These are phyloP conservation scores for Nycticebus coucang DNA, from an alignment of 2,113 vertebrate species.

Conservation along the genomic window DNA sequence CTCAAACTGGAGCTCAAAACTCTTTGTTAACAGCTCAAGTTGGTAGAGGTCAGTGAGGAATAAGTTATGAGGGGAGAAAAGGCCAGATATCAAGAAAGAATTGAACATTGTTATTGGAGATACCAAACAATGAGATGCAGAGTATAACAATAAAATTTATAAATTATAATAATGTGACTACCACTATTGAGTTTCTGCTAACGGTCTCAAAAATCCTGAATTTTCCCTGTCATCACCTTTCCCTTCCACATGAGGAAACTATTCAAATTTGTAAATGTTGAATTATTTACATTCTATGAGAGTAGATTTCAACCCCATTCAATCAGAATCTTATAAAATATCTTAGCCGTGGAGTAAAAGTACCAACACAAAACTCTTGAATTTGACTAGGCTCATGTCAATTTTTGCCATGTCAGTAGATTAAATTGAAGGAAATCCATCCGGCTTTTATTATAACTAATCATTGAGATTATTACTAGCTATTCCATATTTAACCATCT, in stretches of 20 bases:
- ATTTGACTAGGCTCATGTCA: background rate
- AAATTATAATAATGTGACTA: background rate
- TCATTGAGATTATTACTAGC: slow-evolving; percentile 15
- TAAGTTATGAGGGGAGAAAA: background rate
- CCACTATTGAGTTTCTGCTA: background rate
- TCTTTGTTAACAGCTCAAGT: background rate
- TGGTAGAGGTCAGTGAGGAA: background rate
- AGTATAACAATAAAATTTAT: background rate
- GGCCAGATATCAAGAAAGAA: background rate
- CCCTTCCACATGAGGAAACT: background rate
- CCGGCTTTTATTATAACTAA: slow-evolving; percentile 13
- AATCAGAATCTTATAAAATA: background rate
- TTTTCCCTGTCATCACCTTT: background rate
- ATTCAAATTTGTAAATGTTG: background rate
- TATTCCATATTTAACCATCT: background rate
- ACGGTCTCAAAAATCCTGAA: background rate
- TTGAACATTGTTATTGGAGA: background rate
- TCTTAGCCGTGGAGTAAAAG: background rate
- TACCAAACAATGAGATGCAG: background rate
- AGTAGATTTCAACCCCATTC: background rate
- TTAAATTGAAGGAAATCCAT: background rate
- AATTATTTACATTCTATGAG: background rate
- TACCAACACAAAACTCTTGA: background rate
- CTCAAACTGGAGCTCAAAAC: background rate
- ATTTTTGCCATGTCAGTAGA: background rate